phyloP scores from a whole-genome alignment of 2,888 invertebrate genomes.

The Folsomia manolachei region DNA sequence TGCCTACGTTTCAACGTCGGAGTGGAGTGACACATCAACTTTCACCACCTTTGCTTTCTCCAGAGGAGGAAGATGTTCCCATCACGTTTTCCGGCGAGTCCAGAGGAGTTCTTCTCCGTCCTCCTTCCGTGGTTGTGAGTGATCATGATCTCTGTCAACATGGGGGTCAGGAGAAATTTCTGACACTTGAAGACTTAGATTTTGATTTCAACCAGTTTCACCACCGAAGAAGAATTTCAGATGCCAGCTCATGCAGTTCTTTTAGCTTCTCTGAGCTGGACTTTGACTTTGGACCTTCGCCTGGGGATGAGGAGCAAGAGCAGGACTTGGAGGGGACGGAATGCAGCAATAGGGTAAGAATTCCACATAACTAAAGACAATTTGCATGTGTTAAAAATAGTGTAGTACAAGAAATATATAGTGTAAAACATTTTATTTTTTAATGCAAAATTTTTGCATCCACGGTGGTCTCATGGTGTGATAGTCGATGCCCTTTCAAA shows the following conservation, averaged over 20 bases:
- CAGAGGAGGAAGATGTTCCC: slow-evolving; percentile 1
- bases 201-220: slow-evolving; percentile 41
- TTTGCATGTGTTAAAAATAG: no score
- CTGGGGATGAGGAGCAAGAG: slow-evolving; percentile 46
- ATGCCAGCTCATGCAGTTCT: slow-evolving; percentile 49
- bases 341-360: slow-evolving; percentile 36
- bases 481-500: no score
- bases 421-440: no score
- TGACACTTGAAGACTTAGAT: slow-evolving; percentile 47
- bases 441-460: no score
- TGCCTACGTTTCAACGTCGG: background rate
- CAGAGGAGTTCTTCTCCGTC: slow-evolving; percentile 31
- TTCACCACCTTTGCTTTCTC: background rate
- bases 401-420: no score
- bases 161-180: slow-evolving; percentile 37
- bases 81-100: slow-evolving; percentile 23
- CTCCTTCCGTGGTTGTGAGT: slow-evolving; percentile 49
- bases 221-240: slow-evolving; percentile 44
- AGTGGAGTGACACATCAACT: background rate
- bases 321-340: slow-evolving; percentile 8
- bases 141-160: slow-evolving; percentile 48
- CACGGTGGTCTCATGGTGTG: no score
- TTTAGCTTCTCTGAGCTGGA: slow-evolving; percentile 48
- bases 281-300: slow-evolving; percentile 29
- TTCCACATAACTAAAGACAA: no score